Base-by-base conservation (phyloP, 2,888 invertebrate species). In the Anthophora plumipes region DNA sequence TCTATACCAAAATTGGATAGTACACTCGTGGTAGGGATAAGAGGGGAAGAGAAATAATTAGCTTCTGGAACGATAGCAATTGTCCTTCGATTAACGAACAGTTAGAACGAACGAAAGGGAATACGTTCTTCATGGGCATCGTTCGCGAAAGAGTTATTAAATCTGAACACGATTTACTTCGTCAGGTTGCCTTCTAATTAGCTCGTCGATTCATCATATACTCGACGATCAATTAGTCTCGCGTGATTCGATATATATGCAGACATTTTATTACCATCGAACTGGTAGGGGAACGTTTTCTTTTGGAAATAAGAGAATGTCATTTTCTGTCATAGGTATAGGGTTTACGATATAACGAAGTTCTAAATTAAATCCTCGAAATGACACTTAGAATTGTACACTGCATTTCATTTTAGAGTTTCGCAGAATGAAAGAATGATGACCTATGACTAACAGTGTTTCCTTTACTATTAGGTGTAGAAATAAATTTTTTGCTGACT, bases 1-100 rank as follows among this genome's bases (percentile, higher is more conserved):
- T 52, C 54, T 69, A 74, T 25, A 39, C 85, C 88, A 82, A 87
- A 83, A 85, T 80, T 64, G 84, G 83, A 52, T 64, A 55, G 55
- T 68, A 66, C 73, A 57, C 69, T 64, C 22, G 55, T 54, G 2
- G 31, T 31, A 31, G 31, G 31, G 31, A 4, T 4, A 31, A 31
- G 31, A 31, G 31, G 31, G 8, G 7, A 1, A n/a, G 39, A 12
- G 20, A 83, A 85, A 60, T 73, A 67, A 88, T 82, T 80, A 85
- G 80, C 74, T 81, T 85, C 71, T 43, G 31, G 50, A 61, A 69
- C 67, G 77, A 77, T 66, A 46, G 48, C 50, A 76, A 73, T 75
- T 72, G 72, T 72, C 63, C 63, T 55, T 77, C 75, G 84, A 88
- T 89, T 83, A n/a, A 81, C 39, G 67, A 74, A 63, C 74, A 60